Base-by-base conservation (phyloP, 2,888 invertebrate species). In the Sthenelais limicola region DNA sequence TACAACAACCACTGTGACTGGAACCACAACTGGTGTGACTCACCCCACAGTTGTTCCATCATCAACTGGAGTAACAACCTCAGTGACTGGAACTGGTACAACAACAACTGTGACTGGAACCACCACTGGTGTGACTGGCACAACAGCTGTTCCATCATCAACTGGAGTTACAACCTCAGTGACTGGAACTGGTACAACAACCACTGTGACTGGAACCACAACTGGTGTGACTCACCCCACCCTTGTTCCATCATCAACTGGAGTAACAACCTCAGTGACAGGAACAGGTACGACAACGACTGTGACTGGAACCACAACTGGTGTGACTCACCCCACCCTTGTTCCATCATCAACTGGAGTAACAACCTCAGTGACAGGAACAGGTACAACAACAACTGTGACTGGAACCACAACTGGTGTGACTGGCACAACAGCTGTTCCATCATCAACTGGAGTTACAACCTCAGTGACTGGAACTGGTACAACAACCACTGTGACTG, bases 21-120 rank as follows among this genome's bases (percentile, higher is more conserved):
- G n/a, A 62, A 38, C 62, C 21, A 21, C 62, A 38, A 18, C 62
- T 7, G 62, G 62, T 38, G 62, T 33, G 1, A 30, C 54, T 12
- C 24, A 21, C 2, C 35, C 62, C 35, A 62, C 62, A n/a, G n/a
- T n/a, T n/a, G n/a, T n/a, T n/a, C n/a, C n/a, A n/a, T 38, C 62
- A 1, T 38, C 62, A 3, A 7, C 9, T 26, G 54, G 24, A 7
- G 24, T n/a, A 5, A n/a, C 30, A 51, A 51, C 52, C 18, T 28
- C 52, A 2, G 30, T 30, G 3, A 15, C 52, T n/a, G 3, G n/a
- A 28, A 30, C 3, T 1, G 30, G 28, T 5, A 28, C 28, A 28
- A 54, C 54, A 28, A 54, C 54, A 15, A 54, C 54, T 30, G 54
- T 28, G 32, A 54, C 54, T 30, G 32, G 30, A 26, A 62, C 62